Conservation (phyloP, 2,113 vertebrate species). For the Centropus unirufus region DNA sequence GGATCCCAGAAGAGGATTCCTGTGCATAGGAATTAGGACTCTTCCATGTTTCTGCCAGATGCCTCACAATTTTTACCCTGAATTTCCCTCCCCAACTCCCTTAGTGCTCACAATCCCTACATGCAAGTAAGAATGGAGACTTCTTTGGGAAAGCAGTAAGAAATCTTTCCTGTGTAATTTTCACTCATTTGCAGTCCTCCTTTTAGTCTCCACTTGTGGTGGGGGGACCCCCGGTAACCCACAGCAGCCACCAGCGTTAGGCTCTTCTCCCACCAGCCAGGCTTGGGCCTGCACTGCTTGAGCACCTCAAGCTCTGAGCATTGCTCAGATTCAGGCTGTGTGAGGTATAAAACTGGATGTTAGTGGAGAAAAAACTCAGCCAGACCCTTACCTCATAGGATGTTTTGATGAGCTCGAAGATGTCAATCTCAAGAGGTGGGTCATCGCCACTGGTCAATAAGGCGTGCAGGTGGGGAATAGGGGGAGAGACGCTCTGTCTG, state of each 20-base stretch:
- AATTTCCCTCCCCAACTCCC: background rate
- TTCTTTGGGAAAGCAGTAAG: background rate
- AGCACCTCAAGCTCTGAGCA: background rate
- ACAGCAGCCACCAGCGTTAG: background rate
- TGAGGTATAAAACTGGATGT: background rate
- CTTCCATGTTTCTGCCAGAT: background rate
- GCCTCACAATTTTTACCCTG: background rate
- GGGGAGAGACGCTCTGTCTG: slow-evolving; percentile 86
- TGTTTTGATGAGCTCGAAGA: slow-evolving; percentile 91
- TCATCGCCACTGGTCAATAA: slow-evolving; percentile 89
- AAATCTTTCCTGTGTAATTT: background rate
- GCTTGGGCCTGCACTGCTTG: background rate
- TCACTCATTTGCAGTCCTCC: background rate
- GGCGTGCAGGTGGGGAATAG: slow-evolving; percentile 91
- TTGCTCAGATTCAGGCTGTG: background rate
- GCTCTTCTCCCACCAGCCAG: background rate
- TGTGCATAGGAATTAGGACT: background rate
- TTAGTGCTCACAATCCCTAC: background rate
- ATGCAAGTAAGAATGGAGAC: background rate
- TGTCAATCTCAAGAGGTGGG: slow-evolving; percentile 86
- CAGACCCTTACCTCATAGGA: slow-evolving; percentile 88
- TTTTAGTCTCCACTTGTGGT: background rate
- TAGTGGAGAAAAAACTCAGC: background rate
- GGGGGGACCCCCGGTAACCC: background rate
- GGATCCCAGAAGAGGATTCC: background rate